Conservation (phyloP, 2,888 invertebrate species). For the Drosophila bunnanda region DNA sequence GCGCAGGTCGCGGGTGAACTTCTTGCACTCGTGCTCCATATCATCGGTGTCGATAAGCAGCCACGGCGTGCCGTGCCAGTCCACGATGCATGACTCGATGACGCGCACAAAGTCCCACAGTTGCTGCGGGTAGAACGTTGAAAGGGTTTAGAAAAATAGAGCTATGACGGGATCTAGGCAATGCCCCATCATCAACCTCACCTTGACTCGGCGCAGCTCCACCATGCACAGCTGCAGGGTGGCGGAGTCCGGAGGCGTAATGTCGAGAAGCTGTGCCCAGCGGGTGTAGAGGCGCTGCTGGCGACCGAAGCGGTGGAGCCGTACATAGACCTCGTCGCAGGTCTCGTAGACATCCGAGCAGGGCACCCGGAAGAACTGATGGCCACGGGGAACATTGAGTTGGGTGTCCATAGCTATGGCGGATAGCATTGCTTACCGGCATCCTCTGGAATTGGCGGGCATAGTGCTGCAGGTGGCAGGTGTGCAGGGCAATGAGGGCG, state of each 20-base stretch:
- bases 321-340: conserved; percentile 89
- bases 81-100: conserved; percentile 92
- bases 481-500: conserved; percentile 92
- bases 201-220: conserved; percentile 91
- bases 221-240: conserved; percentile 90
- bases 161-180: neutral
- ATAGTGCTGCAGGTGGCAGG: conserved; percentile 91
- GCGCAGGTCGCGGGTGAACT: conserved; percentile 94
- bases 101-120: conserved; percentile 96
- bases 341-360: conserved; percentile 89
- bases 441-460: conserved; percentile 89
- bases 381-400: neutral
- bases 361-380: conserved; percentile 87
- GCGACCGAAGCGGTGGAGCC: conserved; percentile 88
- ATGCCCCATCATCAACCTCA: conserved; percentile 71
- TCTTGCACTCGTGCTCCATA: conserved; percentile 98
- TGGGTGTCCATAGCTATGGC: neutral
- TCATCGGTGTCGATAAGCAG: conserved; percentile 96
- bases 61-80: conserved; percentile 98
- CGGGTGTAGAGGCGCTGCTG: conserved; percentile 89
- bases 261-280: conserved; percentile 93
- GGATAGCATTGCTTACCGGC: conserved; percentile 62
- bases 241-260: conserved; percentile 93
- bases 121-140: conserved; percentile 85
- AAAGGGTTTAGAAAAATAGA: conserved; percentile 5